Conservation (phyloP, 2,888 invertebrate species). For the Leptodirus hochenwartii region DNA sequence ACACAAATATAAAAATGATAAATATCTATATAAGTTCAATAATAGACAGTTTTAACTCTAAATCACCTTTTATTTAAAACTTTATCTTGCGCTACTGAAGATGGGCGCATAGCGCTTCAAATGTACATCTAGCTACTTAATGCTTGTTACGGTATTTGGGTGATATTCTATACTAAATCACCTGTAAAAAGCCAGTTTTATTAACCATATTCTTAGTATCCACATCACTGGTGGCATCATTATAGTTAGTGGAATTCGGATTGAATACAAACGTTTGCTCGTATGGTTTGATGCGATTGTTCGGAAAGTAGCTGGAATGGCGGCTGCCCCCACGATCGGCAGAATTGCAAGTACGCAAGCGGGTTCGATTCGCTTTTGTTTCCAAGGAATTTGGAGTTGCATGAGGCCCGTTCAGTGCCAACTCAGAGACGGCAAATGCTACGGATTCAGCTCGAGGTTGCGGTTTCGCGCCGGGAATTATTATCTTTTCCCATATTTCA, state of each 20-base stretch:
- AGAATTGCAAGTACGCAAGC: conserved; percentile 23
- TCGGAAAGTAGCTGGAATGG: conserved; percentile 28
- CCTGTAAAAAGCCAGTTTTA: no score
- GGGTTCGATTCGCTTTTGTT: conserved; percentile 16
- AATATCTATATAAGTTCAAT: no score
- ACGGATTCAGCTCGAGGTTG: conserved; percentile 51
- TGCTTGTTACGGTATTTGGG: conserved; percentile 18
- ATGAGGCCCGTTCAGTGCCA: conserved; percentile 25
- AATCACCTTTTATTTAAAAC: no score
- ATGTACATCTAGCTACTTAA: conserved; percentile 20
- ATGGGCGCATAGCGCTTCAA: conserved; percentile 12
- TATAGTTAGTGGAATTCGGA: conserved; percentile 27
- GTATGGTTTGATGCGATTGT: conserved; percentile 23
- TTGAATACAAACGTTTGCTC: conserved; percentile 29
- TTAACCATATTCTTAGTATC: no score
- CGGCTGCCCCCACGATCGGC: conserved; percentile 23
- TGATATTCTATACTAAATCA: no score
- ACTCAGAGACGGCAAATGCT: conserved; percentile 42
- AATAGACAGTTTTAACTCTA: no score
- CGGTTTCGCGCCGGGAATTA: conserved; percentile 40
- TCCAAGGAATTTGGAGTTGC: conserved; percentile 13
- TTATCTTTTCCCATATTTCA: conserved; percentile 58
- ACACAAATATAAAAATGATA: no score
- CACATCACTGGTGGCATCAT: conserved; percentile 24
- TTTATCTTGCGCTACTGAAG: no score